phyloP scores from a whole-genome alignment of 1,140 invertebrate genomes.

The Pseudomyrmex concolor region DNA sequence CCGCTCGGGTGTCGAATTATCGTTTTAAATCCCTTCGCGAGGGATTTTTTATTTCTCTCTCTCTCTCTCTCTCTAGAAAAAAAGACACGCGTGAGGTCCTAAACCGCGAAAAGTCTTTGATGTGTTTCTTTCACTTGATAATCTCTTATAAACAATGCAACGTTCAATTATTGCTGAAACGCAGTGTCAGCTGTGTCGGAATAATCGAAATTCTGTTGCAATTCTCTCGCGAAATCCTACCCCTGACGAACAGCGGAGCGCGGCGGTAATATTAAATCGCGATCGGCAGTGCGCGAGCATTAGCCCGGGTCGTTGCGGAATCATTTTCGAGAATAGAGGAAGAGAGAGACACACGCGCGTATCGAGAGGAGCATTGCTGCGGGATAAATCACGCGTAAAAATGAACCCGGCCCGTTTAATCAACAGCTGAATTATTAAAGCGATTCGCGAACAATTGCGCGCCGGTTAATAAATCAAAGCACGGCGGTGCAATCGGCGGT shows the following conservation, averaged over 20 bases:
- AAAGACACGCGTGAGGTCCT: neutral
- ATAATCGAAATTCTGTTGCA: constrained; percentile 33
- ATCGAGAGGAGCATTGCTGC: constrained; percentile 55
- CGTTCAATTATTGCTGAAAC: neutral
- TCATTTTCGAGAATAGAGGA: constrained; percentile 58
- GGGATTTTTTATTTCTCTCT: constrained; percentile 11
- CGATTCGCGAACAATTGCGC: constrained; percentile 80
- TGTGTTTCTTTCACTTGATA: neutral
- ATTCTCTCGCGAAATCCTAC: constrained; percentile 19
- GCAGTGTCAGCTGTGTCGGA: too few species aligned
- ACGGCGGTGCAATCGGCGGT: constrained; percentile 53
- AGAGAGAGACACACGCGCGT: constrained; percentile 38
- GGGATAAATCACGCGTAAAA: constrained; percentile 81
- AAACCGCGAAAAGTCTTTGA: neutral
- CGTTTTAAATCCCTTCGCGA: constrained; percentile 8
- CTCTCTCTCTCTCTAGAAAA: too few species aligned
- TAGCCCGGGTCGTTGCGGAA: constrained; percentile 57
- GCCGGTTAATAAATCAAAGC: constrained; percentile 82
- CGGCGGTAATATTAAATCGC: constrained; percentile 47
- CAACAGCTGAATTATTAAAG: constrained; percentile 83
- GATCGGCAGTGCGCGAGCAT: constrained; percentile 40
- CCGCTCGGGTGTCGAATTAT: constrained; percentile 1
- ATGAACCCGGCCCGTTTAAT: constrained; percentile 82
- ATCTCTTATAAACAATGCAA: constrained; percentile 31
- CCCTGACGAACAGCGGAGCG: neutral